Conservation (phyloP, 2,888 invertebrate species). For the Labia minor region DNA sequence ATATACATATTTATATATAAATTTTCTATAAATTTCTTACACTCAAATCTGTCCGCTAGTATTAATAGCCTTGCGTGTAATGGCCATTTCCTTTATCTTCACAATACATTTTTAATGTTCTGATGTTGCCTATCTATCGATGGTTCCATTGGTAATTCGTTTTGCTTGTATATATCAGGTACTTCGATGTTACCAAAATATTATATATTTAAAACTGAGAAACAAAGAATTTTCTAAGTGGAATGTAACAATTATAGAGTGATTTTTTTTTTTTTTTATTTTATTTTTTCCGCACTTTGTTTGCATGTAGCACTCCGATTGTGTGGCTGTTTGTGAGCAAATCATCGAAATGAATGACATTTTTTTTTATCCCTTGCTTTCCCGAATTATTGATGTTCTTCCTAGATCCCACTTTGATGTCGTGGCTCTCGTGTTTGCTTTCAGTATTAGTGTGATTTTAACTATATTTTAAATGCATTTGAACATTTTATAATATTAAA, state of each 20-base stretch:
- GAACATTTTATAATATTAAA: too few relatives aligned
- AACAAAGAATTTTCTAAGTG: slow-evolving; percentile 28
- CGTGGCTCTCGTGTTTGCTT: slow-evolving; percentile 5
- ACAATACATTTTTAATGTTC: slow-evolving; percentile 19
- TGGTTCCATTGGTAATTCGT: slow-evolving; percentile 16
- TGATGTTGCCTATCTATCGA: slow-evolving; percentile 21
- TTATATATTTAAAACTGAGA: slow-evolving; percentile 17
- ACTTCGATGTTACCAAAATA: slow-evolving; percentile 19
- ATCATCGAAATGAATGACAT: background rate
- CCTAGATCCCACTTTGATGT: background rate
- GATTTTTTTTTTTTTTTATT: slow-evolving; percentile 19
- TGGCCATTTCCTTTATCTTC: slow-evolving; percentile 2
- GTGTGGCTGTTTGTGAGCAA: slow-evolving; percentile 13
- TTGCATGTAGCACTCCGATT: slow-evolving; percentile 15
- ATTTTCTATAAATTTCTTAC: slow-evolving; percentile 17
- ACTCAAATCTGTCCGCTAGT: slow-evolving; percentile 7
- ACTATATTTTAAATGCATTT: too few relatives aligned
- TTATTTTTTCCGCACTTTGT: slow-evolving; percentile 13
- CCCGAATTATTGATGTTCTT: background rate
- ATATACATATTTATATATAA: slow-evolving; percentile 19
- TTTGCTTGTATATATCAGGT: slow-evolving; percentile 20
- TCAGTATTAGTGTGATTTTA: background rate
- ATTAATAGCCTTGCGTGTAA: background rate
- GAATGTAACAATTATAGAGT: slow-evolving; percentile 22
- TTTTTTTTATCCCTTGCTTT: background rate